Percentiles rank a stretch among this genome's conserved stretches.
Conservation (phyloP, 2,888 invertebrate species). For the Cheilosia soror region DNA sequence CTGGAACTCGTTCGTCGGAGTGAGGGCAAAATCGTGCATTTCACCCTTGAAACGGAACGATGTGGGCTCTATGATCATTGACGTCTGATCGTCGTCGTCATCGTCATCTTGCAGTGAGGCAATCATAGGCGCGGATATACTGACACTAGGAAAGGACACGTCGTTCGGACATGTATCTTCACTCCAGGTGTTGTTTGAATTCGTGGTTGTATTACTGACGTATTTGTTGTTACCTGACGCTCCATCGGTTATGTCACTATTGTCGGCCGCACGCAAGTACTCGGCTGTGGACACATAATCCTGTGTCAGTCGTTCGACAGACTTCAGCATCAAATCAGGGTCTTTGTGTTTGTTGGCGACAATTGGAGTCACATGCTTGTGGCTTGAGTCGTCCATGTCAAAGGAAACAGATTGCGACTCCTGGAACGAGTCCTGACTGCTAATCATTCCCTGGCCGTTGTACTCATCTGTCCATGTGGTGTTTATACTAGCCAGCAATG, state of each 20-base stretch:
- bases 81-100: slow-evolving; percentile 77
- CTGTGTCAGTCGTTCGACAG: slow-evolving; percentile 87
- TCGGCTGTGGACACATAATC: slow-evolving; percentile 88
- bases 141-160: slow-evolving; percentile 92
- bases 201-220: slow-evolving; percentile 79
- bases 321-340: slow-evolving; percentile 88
- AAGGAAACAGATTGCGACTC: slow-evolving; percentile 77
- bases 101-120: slow-evolving; percentile 88
- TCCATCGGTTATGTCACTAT: slow-evolving; percentile 69
- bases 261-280: slow-evolving; percentile 84
- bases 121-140: slow-evolving; percentile 89
- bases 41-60: slow-evolving; percentile 66
- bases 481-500: slow-evolving; percentile 62
- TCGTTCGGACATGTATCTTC: slow-evolving; percentile 92
- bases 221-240: slow-evolving; percentile 41
- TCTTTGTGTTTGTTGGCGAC: slow-evolving; percentile 84
- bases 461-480: slow-evolving; percentile 69
- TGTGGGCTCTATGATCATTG: slow-evolving; percentile 60
- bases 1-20: slow-evolving; percentile 80
- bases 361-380: slow-evolving; percentile 33
- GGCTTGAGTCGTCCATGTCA: slow-evolving; percentile 84
- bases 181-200: slow-evolving; percentile 89
- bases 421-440: slow-evolving; percentile 67
- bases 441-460: slow-evolving; percentile 59
- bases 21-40: slow-evolving; percentile 79